Conservation (phyloP, 2,797 vertebrate genomes). For the Sebastes reedi region DNA sequence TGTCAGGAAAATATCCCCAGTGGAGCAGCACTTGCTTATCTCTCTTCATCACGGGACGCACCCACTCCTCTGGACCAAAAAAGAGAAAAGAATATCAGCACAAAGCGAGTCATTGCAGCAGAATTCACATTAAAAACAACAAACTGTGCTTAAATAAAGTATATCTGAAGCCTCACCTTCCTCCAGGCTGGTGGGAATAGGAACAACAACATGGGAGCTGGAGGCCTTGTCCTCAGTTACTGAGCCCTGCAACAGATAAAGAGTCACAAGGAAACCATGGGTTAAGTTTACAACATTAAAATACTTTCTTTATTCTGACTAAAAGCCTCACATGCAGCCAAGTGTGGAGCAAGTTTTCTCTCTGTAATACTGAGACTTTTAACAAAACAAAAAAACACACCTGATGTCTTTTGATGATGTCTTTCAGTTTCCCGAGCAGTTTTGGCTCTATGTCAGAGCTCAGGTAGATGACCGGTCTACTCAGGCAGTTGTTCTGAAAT, state of each 20-base stretch:
- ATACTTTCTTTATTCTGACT: neutral
- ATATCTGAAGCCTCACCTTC: slow-evolving; percentile 83
- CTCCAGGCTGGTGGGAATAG: slow-evolving; percentile 92
- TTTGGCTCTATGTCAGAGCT: slow-evolving; percentile 95
- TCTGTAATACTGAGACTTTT: neutral
- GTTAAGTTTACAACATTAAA: neutral
- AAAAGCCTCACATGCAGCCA: neutral
- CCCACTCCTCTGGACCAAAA: slow-evolving; percentile 92
- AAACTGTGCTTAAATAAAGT: neutral
- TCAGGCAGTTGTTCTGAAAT: slow-evolving; percentile 93
- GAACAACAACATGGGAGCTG: slow-evolving; percentile 92
- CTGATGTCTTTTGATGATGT: slow-evolving; percentile 97
- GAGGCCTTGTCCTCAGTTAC: slow-evolving; percentile 93
- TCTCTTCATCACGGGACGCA: slow-evolving; percentile 96
- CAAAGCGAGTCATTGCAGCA: neutral
- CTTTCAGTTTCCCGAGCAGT: slow-evolving; percentile 94
- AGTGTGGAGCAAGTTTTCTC: rapidly evolving
- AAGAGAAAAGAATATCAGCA: neutral
- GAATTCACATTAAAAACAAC: neutral
- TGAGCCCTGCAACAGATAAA: slow-evolving; percentile 84
- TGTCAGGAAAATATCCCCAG: slow-evolving; percentile 98
- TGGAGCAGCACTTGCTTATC: slow-evolving; percentile 98
- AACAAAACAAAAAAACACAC: slow-evolving; percentile 67
- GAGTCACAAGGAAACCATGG: neutral
- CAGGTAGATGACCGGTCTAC: slow-evolving; percentile 94